Evolutionary conservation across 2,113 vertebrate genomes (phyloP).

Genomic region (Pungitius pungitius): DNA sequence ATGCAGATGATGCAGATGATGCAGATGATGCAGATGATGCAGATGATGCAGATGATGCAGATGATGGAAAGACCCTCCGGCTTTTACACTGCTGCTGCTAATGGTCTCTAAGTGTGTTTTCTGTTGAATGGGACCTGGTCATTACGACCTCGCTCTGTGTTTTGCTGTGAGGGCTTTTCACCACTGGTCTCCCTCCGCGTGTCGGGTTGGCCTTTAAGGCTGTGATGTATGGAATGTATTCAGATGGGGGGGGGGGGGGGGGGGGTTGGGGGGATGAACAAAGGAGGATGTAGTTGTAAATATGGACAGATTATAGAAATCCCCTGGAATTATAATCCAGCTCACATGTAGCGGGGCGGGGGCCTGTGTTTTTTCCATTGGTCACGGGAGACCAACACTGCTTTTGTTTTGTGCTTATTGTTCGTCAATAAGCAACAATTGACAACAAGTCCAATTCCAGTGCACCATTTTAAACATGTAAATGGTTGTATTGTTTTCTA

Average conservation of each 20-base stretch:
- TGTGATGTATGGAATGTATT: conserved; percentile 44
- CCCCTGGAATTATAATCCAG: conserved; percentile 55
- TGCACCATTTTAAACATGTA: not conserved
- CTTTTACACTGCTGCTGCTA: conserved; percentile 58
- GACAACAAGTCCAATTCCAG: conserved; percentile 2
- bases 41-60: no score
- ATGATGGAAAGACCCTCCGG: conserved; percentile 62
- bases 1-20: no score
- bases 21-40: no score
- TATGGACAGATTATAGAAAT: conserved; percentile 62
- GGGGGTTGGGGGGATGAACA: conserved; percentile 31
- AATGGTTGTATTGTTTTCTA: not conserved
- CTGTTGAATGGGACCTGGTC: conserved; percentile 65
- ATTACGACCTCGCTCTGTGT: conserved; percentile 43
- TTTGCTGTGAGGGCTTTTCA: conserved; percentile 68
- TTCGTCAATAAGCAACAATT: no score
- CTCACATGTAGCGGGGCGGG: conserved; percentile 15
- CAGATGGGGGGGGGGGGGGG: not conserved
- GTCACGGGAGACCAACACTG: conserved; percentile 17
- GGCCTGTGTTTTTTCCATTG: conserved; percentile 8
- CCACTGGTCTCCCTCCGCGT: conserved; percentile 53
- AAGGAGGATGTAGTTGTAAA: conserved; percentile 1
- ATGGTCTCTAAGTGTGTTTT: conserved; percentile 76
- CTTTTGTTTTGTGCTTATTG: conserved; percentile 37
- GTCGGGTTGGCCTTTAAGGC: conserved; percentile 54